Evolutionary conservation across 2,797 vertebrate species (phyloP), one percentile per base, ranked within the genome.

Genomic region (Pangasius larnaudii): DNA sequence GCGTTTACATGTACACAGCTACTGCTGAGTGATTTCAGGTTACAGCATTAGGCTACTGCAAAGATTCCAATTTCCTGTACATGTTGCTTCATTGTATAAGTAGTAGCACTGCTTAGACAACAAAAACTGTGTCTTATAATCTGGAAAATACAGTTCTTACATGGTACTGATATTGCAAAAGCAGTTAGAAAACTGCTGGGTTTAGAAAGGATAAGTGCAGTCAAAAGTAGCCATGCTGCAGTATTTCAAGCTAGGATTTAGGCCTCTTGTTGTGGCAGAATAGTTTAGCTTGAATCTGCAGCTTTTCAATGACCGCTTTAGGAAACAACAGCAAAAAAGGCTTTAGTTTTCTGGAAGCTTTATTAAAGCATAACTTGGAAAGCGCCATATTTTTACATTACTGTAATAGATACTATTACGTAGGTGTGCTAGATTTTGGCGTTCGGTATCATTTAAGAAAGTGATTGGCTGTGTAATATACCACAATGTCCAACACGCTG

Each of bases 251-350:
- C 42, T 13, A 8, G 49, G 27, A 61, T 42, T n/a, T 71, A 79
- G 63, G 36, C n/a, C 79, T 74, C 13, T 80, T 89, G 85, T 72
- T 63, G 86, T 84, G 67, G 85, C 61, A 63, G 86, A 89, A 90
- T 89, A 75, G 89, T 91, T 91, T 89, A 63, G 67, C 51, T 88
- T 91, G 77, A 72, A 71, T 89, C 49, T 75, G 72, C 74, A 87
- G 56, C 85, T 53, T 90, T 33, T 77, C 65, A 89, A 65, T 85
- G 18, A 69, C 39, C 77, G 65, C 74, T 75, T 90, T 72, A 65
- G 74, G 79, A 51, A 78, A 83, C 69, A 59, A 51, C 56, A 39
- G 39, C 22, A 49, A 27, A 74, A 13, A 2, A 51, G 4, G 14
- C 5, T 0, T 6, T 16, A 2, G 42, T 49, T 75, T 75, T 49